phyloP scores from a whole-genome alignment of 2,113 vertebrate species.

The Crotalus viridis region DNA sequence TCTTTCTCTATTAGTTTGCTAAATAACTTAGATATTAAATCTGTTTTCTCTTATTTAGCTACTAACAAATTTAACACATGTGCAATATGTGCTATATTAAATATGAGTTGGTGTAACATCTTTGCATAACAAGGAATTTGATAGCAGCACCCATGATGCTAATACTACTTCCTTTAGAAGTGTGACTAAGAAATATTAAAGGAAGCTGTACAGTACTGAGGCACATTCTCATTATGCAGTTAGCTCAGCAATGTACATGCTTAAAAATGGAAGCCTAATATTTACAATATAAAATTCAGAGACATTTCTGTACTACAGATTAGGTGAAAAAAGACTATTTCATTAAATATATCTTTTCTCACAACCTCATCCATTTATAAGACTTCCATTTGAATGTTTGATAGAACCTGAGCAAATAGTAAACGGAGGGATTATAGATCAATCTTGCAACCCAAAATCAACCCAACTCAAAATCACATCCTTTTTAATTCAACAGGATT shows the following conservation, averaged over 20 bases:
- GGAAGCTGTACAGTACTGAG: background rate
- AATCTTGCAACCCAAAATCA: background rate
- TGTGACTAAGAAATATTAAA: background rate
- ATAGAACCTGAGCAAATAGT: slow-evolving; percentile 31
- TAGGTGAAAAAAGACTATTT: slow-evolving; percentile 11
- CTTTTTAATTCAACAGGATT: background rate
- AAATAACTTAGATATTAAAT: background rate
- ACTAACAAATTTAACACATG: background rate
- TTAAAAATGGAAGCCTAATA: background rate
- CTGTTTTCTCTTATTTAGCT: background rate
- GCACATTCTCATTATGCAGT: background rate
- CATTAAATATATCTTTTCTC: background rate
- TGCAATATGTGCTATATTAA: background rate
- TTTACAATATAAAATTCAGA: background rate
- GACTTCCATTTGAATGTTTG: slow-evolving; percentile 44
- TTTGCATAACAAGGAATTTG: background rate
- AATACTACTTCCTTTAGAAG: background rate
- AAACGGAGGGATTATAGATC: background rate
- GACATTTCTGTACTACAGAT: background rate
- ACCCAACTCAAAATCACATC: background rate
- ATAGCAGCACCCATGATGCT: background rate
- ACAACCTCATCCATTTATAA: slow-evolving; percentile 11
- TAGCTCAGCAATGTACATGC: background rate
- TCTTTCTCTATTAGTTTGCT: background rate
- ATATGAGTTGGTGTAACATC: background rate